Percentiles rank a stretch among this genome's conserved stretches.
Evolutionary conservation across 2,113 vertebrate species (phyloP).

Genomic region (Dendrocopos noguchii): DNA sequence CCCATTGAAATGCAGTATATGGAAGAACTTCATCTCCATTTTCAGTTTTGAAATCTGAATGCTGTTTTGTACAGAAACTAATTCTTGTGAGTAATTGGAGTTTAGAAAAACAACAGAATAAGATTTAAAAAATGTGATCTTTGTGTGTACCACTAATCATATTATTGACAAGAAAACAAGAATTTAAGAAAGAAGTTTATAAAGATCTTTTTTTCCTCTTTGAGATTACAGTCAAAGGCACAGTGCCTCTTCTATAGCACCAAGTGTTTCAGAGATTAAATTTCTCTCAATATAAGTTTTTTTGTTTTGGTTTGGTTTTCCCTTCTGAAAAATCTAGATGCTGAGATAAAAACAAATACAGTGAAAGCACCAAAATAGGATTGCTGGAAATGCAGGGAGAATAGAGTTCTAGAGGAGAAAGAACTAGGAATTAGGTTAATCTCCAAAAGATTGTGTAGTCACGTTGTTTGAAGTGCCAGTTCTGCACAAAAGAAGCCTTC

Average conservation of each 20-base stretch:
- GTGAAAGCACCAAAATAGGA: not conserved
- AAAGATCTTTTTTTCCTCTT: not conserved
- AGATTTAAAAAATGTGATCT: not conserved
- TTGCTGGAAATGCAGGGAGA: not conserved
- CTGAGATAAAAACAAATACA: not conserved
- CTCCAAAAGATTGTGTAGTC: not conserved
- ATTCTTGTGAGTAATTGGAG: not conserved
- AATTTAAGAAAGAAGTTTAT: not conserved
- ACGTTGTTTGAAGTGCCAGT: not conserved
- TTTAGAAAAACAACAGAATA: not conserved
- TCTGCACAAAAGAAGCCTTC: not conserved
- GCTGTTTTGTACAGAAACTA: not conserved
- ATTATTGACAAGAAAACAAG: not conserved
- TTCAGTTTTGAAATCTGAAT: slow-evolving; percentile 7
- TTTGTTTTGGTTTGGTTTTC: not conserved
- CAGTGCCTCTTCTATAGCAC: not conserved
- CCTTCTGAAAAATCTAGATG: not conserved
- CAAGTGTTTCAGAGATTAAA: not conserved
- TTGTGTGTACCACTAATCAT: not conserved
- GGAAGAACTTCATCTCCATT: not conserved
- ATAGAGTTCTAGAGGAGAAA: not conserved
- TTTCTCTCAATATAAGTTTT: not conserved
- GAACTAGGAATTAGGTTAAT: not conserved
- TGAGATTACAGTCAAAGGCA: not conserved
- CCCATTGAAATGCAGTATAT: not conserved